Conservation (phyloP, 2,113 vertebrate genomes). For the Rhinichthys klamathensis region DNA sequence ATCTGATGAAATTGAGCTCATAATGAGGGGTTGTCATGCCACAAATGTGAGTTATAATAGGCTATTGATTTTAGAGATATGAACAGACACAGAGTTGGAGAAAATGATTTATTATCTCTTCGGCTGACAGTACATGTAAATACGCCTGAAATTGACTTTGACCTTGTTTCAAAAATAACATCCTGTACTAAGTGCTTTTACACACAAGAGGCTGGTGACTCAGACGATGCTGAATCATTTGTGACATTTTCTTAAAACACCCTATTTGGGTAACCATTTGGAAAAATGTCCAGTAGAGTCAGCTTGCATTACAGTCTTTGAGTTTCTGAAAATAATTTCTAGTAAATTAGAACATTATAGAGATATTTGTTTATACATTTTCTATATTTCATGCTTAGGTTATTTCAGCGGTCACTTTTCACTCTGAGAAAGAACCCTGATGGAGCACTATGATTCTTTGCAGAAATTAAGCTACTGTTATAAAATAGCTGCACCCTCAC, state of each 20-base stretch:
- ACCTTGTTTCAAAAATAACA: constrained; percentile 18
- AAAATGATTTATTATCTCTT: constrained; percentile 24
- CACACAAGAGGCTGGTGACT: constrained; percentile 11
- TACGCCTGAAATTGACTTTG: background rate
- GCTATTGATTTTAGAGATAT: constrained; percentile 35
- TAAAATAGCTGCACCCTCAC: too few species aligned
- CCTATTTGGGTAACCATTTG: background rate
- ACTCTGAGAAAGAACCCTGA: background rate
- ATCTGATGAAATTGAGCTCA: background rate
- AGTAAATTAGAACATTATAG: background rate
- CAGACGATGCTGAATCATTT: constrained; percentile 1
- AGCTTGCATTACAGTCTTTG: background rate
- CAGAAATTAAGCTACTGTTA: background rate
- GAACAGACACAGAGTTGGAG: background rate
- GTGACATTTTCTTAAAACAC: constrained; percentile 26
- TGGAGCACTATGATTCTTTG: background rate
- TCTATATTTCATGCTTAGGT: background rate
- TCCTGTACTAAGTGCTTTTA: background rate
- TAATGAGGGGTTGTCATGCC: background rate
- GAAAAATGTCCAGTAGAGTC: background rate
- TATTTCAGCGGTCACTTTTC: background rate
- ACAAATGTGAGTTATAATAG: constrained; percentile 40
- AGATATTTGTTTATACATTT: background rate
- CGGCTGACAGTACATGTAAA: constrained; percentile 33
- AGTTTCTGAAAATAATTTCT: background rate